Evolutionary conservation across 2,113 vertebrate species (phyloP), one percentile per base, ranked within the genome.

Genomic region (Monopterus albus): DNA sequence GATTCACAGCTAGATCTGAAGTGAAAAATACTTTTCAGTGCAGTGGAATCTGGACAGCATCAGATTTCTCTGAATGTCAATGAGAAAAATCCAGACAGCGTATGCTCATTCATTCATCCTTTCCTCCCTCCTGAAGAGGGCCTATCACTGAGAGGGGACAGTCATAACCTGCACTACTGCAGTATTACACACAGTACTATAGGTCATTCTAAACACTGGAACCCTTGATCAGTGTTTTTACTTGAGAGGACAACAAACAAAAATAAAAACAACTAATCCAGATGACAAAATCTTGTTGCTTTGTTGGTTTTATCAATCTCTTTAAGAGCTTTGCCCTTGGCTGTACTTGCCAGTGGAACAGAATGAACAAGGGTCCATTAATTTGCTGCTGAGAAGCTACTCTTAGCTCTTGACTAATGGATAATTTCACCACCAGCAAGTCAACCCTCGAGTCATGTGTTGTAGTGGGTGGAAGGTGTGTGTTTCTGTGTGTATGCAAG

Each of bases 351-450:
- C 9, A 14, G 55, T 68, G 12, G 1, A 58, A 56, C 45, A 74
- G 39, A 67, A 69, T 17, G 52, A 80, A 66, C 78, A 75, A 50
- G 39, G 57, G 61, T 66, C 62, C 75, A 85, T 83, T 85, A 42
- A 80, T 82, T 64, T 70, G 49, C 58, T 23, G 15, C 42, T 6
- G 46, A 77, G 67, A 60, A 77, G 57, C 73, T 39, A 12, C 70
- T 82, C 45, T 23, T 46, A 57, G 45, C 62, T 75, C 33, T 47
- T 45, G 20, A 45, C 29, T 79, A 83, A 87, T 79, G 57, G 58
- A 20, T 21, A 52, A 83, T 73, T 80, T 60, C 62, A 23, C 38
- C 40, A 2, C 17, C 72, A 74, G 60, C 59, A 75, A 61, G 15
- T 72, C 62, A 61, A 67, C 26, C 58, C 61, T 75, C 14, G 12